phyloP scores from a whole-genome alignment of 2,888 invertebrate species.

The Plagodis pulveraria region DNA sequence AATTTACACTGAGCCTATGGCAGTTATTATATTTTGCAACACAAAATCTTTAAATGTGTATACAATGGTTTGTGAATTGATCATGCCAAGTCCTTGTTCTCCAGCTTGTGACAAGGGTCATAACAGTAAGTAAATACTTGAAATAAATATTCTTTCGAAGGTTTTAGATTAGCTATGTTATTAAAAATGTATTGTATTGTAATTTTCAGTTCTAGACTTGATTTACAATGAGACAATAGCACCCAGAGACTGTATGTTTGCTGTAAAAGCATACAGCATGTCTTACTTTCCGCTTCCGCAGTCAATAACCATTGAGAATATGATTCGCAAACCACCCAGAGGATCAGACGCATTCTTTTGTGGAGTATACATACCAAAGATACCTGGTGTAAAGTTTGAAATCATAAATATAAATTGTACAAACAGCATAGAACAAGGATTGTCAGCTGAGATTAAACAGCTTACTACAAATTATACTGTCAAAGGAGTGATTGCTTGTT shows the following conservation, averaged over 20 bases:
- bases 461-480: conserved; percentile 58
- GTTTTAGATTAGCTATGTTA: no score
- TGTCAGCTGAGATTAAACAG: conserved; percentile 52
- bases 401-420: conserved; percentile 49
- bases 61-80: conserved; percentile 53
- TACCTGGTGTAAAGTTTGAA: conserved; percentile 70
- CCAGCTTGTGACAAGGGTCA: conserved; percentile 67
- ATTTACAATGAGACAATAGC: conserved; percentile 57
- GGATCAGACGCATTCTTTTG: conserved; percentile 55
- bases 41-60: conserved; percentile 28
- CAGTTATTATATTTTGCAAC: conserved; percentile 66
- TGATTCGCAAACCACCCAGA: conserved; percentile 41
- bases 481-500: conserved; percentile 72
- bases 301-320: conserved; percentile 57
- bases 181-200: background rate
- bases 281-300: conserved; percentile 63
- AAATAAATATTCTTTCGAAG: background rate
- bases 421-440: conserved; percentile 42
- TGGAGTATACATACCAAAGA: conserved; percentile 69
- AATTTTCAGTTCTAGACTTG: conserved; percentile 70
- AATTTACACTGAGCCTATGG: conserved; percentile 65
- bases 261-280: conserved; percentile 57
- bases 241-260: conserved; percentile 69
- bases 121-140: conserved; percentile 59
- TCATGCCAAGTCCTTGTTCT: conserved; percentile 58